Conservation (phyloP, 2,797 vertebrate genomes). For the Falco columbarius region DNA sequence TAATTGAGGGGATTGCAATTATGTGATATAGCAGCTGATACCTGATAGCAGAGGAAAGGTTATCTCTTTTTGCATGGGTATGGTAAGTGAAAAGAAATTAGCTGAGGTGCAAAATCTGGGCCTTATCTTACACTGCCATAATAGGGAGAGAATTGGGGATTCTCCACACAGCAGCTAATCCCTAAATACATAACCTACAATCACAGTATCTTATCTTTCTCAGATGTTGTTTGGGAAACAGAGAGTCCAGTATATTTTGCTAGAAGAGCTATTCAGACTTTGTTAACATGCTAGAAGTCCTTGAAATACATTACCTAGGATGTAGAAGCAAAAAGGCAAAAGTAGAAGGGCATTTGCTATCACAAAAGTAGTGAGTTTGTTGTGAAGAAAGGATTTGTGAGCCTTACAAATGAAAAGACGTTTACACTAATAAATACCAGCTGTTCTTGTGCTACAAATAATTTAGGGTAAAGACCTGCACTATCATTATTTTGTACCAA, state of each 20-base stretch:
- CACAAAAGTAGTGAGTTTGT: not conserved
- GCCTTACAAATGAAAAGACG: not conserved
- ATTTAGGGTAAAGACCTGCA: not conserved
- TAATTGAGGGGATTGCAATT: conserved; percentile 35
- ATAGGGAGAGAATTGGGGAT: not conserved
- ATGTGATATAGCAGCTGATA: not conserved
- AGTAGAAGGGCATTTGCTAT: not conserved
- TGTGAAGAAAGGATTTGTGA: not conserved
- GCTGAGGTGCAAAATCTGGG: not conserved
- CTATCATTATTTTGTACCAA: not conserved
- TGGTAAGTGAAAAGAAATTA: conserved; percentile 25
- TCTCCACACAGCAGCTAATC: not conserved
- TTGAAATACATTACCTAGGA: not conserved
- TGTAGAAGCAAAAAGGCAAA: not conserved
- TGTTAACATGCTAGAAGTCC: not conserved
- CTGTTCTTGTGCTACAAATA: not conserved
- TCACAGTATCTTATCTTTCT: not conserved
- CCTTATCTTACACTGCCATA: conserved; percentile 18
- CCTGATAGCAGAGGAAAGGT: conserved; percentile 32
- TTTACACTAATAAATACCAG: not conserved
- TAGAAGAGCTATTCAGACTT: not conserved
- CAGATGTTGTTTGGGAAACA: not conserved
- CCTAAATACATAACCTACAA: not conserved
- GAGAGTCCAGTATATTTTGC: not conserved
- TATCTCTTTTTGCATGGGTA: not conserved